Evolutionary conservation across 2,797 vertebrate genomes (phyloP).

Genomic region (Microhierax caerulescens): DNA sequence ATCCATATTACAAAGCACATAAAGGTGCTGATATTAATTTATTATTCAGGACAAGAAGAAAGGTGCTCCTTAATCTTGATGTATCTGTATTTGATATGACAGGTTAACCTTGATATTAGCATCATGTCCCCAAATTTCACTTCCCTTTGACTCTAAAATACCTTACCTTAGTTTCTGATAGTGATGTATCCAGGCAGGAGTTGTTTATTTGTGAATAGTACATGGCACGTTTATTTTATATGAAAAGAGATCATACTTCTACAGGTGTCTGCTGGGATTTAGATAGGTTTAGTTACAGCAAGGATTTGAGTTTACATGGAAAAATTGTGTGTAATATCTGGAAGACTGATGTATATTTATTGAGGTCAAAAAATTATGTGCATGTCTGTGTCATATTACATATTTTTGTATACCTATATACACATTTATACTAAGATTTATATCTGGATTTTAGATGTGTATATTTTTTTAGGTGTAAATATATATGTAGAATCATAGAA

Average conservation of each 20-base stretch:
- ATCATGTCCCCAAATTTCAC: not conserved
- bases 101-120: constrained; percentile 10
- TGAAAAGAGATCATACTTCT: not conserved
- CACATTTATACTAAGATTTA: not conserved
- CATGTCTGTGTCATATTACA: not conserved
- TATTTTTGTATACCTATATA: not conserved
- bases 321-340: not conserved
- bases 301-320: not conserved
- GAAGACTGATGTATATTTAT: not conserved
- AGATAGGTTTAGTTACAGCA: not conserved
- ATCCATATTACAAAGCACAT: not conserved
- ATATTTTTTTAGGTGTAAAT: not conserved
- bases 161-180: not conserved
- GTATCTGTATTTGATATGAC: constrained; percentile 7
- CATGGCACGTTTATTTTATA: not conserved
- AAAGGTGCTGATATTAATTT: constrained; percentile 12
- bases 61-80: constrained; percentile 7
- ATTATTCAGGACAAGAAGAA: constrained; percentile 1
- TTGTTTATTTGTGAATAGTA: not conserved
- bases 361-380: not conserved
- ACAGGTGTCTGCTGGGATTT: not conserved
- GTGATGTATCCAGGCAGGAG: not conserved
- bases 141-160: not conserved
- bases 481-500: not conserved
- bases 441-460: not conserved